Evolutionary conservation across 2,888 invertebrate genomes (phyloP).

Genomic region (Callimorpha dominula): DNA sequence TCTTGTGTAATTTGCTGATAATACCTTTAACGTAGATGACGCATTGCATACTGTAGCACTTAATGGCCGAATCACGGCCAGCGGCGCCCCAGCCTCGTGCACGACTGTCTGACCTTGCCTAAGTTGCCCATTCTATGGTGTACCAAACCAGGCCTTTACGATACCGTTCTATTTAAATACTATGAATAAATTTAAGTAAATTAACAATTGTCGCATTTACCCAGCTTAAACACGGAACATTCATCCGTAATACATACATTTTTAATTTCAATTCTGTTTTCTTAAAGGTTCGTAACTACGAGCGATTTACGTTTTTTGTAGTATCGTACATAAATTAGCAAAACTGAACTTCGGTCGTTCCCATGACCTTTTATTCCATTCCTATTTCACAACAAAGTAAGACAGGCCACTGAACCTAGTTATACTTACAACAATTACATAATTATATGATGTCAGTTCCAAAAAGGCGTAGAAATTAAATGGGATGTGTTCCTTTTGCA

Average conservation of each 20-base stretch:
- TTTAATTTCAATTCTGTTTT: too few species aligned
- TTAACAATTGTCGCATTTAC: background rate
- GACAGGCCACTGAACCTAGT: background rate
- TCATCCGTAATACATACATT: too few species aligned
- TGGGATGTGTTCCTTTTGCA: conserved; percentile 24
- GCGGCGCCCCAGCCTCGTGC: conserved; percentile 21
- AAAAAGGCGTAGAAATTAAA: conserved; percentile 5
- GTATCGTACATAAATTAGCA: background rate
- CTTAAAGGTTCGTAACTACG: too few species aligned
- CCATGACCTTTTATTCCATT: background rate
- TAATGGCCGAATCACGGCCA: conserved; percentile 18
- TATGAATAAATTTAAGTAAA: background rate
- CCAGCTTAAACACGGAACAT: background rate
- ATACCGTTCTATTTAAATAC: background rate
- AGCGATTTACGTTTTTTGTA: too few species aligned
- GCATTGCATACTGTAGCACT: conserved; percentile 13
- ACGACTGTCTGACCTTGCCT: conserved; percentile 16
- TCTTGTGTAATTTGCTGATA: conserved; percentile 18
- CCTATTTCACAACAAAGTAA: background rate
- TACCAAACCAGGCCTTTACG: conserved; percentile 11
- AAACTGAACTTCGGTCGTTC: background rate
- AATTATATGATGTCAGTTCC: background rate
- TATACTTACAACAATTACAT: background rate
- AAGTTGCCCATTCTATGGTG: conserved; percentile 11
- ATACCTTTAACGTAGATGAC: conserved; percentile 14